Conservation (phyloP, 2,888 invertebrate species). For the Drosophila trichaetosa region DNA sequence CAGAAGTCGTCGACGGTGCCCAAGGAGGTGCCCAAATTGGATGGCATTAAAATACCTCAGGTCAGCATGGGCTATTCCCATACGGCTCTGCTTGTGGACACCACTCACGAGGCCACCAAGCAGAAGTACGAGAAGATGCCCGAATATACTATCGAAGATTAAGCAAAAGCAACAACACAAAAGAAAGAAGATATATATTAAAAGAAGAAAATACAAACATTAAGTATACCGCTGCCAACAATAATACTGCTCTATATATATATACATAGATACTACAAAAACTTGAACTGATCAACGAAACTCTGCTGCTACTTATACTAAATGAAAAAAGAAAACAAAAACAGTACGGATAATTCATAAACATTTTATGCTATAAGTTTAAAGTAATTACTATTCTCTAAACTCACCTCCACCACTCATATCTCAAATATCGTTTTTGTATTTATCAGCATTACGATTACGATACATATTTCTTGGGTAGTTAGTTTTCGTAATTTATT, state of each 20-base stretch:
- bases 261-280: conserved; percentile 49
- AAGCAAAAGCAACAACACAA: conserved; percentile 35
- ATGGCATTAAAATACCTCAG: conserved; percentile 90
- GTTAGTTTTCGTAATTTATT: conserved; percentile 62
- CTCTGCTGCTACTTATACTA: conserved; percentile 75
- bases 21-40: conserved; percentile 92
- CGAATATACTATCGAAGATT: conserved; percentile 85
- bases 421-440: conserved; percentile 63
- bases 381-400: conserved; percentile 37
- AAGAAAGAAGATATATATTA: conserved; percentile 26
- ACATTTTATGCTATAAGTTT: conserved; percentile 61
- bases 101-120: conserved; percentile 86
- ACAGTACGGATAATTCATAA: conserved; percentile 28
- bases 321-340: conserved; percentile 27
- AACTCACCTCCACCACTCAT: conserved; percentile 32
- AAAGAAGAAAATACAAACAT: conserved; percentile 35
- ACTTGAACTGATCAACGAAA: conserved; percentile 78
- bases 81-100: conserved; percentile 88
- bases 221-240: conserved; percentile 72
- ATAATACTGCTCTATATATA: conserved; percentile 70
- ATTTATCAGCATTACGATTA: conserved; percentile 44
- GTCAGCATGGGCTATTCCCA: conserved; percentile 95
- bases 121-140: conserved; percentile 86
- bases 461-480: conserved; percentile 36
- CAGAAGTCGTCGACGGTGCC: conserved; percentile 94